Evolutionary conservation across 37 sponge, comb jelly and placozoan species (phyloP).

Genomic region (Corticium candelabrum): DNA sequence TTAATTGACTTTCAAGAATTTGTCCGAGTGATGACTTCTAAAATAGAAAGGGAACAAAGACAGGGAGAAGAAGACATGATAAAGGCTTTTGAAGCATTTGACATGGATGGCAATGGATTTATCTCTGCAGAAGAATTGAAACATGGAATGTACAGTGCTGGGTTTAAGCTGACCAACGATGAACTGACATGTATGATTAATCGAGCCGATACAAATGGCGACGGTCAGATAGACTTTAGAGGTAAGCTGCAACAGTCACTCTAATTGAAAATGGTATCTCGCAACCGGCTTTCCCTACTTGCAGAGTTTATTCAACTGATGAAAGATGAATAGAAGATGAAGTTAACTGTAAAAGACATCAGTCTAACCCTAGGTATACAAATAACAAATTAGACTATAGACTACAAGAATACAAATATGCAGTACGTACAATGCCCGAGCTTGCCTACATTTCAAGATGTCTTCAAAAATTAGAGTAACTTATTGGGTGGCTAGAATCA

Average conservation of each 20-base stretch:
- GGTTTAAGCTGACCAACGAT: not conserved
- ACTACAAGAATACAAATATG: too few species aligned
- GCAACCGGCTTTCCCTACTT: not conserved
- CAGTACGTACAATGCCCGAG: too few species aligned
- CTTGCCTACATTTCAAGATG: too few species aligned
- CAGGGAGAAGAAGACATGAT: too few species aligned
- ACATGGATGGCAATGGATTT: conserved; percentile 14
- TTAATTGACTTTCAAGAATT: conserved; percentile 15
- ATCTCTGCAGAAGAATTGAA: conserved; percentile 12
- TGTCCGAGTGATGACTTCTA: conserved; percentile 1
- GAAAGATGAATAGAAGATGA: conserved; percentile 57
- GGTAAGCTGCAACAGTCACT: too few species aligned
- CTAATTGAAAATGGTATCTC: too few species aligned
- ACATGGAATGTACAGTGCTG: conserved; percentile 9
- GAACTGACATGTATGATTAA: conserved; percentile 8
- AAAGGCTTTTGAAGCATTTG: conserved; percentile 8
- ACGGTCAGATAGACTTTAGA: conserved; percentile 9
- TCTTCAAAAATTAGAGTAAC: too few species aligned
- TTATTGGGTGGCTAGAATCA: too few species aligned
- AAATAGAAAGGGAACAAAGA: not conserved
- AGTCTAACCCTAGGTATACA: too few species aligned
- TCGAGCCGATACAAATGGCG: conserved; percentile 8
- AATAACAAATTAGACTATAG: too few species aligned
- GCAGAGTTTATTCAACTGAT: conserved; percentile 79
- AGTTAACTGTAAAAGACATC: too few species aligned